These are phyloP conservation scores for Coendou prehensilis DNA, from an alignment of 2,797 vertebrate genomes.

Conservation along the genomic window DNA sequence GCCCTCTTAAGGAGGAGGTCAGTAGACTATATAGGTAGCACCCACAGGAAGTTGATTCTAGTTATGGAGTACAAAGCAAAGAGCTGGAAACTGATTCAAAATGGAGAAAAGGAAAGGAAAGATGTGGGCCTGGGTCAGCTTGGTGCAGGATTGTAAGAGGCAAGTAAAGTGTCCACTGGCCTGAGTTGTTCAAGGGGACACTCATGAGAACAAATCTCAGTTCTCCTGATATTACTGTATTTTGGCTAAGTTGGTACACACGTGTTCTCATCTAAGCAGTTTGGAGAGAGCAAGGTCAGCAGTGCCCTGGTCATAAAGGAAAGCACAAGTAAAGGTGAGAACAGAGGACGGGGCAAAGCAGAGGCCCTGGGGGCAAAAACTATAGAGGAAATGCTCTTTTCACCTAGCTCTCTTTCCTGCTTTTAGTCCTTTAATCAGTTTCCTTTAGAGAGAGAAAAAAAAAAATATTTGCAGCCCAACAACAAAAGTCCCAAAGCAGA, in stretches of 20 bases:
- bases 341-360: neutral
- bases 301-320: neutral
- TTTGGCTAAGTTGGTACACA: neutral
- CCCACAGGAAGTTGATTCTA: fast-evolving
- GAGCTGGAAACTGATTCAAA: neutral
- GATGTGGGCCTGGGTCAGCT: neutral
- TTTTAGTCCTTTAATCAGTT: neutral
- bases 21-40: neutral
- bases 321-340: neutral
- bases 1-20: neutral
- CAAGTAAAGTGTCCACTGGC: fast-evolving
- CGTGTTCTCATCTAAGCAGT: neutral
- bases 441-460: neutral
- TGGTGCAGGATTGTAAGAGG: neutral
- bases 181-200: neutral
- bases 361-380: neutral
- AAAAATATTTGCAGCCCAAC: neutral
- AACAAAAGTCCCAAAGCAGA: slow-evolving; percentile 43
- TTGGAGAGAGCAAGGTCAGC: neutral
- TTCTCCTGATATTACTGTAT: neutral
- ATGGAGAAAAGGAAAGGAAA: neutral
- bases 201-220: neutral
- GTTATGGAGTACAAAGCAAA: neutral
- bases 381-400: neutral
- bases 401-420: neutral